phyloP scores from a whole-genome alignment of 2,888 invertebrate genomes.

The Meloe dianella region DNA sequence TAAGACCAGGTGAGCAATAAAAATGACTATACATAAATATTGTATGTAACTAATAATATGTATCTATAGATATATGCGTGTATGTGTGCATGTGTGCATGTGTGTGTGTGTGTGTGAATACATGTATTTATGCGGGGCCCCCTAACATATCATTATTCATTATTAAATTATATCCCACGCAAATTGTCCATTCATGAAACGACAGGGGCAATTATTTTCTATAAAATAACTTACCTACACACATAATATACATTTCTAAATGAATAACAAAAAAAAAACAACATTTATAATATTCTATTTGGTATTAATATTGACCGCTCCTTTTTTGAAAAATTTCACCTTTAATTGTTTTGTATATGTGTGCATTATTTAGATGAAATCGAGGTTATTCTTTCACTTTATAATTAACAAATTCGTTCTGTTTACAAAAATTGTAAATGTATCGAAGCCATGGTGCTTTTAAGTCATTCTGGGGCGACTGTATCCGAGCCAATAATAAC shows the following conservation, averaged over 20 bases:
- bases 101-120: neutral
- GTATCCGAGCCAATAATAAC: no score
- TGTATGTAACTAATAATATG: neutral
- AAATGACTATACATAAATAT: constrained; percentile 10
- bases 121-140: constrained; percentile 48
- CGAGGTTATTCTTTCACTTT: no score
- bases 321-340: neutral
- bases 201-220: constrained; percentile 35
- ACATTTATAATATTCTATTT: no score
- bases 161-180: constrained; percentile 49
- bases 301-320: constrained; percentile 1
- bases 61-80: constrained; percentile 40
- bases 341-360: no score
- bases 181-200: constrained; percentile 46
- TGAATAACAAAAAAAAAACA: neutral
- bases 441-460: no score
- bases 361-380: no score
- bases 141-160: constrained; percentile 47
- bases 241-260: neutral
- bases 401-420: no score
- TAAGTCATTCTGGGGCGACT: no score
- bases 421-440: no score
- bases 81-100: constrained; percentile 39
- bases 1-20: constrained; percentile 11
- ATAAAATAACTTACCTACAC: constrained; percentile 14